Evolutionary conservation across 2,797 vertebrate genomes (phyloP), one percentile per base, ranked within the genome.

Genomic region (Peromyscus melanophrys): DNA sequence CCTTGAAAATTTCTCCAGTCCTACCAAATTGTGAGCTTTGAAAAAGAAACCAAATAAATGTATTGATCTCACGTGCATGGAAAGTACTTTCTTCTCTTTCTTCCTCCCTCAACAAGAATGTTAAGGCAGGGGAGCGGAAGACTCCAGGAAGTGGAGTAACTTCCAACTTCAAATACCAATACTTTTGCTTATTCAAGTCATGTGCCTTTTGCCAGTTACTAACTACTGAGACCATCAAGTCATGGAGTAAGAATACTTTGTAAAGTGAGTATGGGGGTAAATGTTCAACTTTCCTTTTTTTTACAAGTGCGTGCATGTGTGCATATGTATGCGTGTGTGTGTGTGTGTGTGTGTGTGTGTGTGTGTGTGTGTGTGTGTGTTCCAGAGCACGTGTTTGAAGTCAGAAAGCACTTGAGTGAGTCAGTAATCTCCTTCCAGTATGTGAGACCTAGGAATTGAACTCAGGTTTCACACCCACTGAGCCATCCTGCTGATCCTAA

Each of bases 301-400:
- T 85, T 12, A 75, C 5, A 12, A 12, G 10, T 52, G 8, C 27
- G 0, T 25, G 1, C 9, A 6, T 37, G 8, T 6, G 17, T 17
- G 31, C 16, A 52, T 17, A 0, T 25, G 1, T 5, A 1, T 40
- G 2, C n/a, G 31, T n/a, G 19, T 17, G 1, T 25, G 1, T 5
- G 3, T 40, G 2, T 67, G 31, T n/a, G 19, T 69, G 9, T 49
- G 16, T 31, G 3, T 25, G 1, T 13, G 3, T 69, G 34, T 17
- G 17, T 1, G n/a, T n/a, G 1, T n/a, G 34, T 37, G 12, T 5
- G 52, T 13, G 59, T 3, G 14, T 21, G 11, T 21, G 55, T 73
- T 25, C 25, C n/a, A 75, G 85, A n/a, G 11, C 17, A 71, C 29
- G 27, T 40, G 25, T 14, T 6, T 19, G 49, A 73, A 73, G 67